Evolutionary conservation across 1,140 invertebrate genomes (phyloP).

Genomic region (Dendroctonus ponderosae): DNA sequence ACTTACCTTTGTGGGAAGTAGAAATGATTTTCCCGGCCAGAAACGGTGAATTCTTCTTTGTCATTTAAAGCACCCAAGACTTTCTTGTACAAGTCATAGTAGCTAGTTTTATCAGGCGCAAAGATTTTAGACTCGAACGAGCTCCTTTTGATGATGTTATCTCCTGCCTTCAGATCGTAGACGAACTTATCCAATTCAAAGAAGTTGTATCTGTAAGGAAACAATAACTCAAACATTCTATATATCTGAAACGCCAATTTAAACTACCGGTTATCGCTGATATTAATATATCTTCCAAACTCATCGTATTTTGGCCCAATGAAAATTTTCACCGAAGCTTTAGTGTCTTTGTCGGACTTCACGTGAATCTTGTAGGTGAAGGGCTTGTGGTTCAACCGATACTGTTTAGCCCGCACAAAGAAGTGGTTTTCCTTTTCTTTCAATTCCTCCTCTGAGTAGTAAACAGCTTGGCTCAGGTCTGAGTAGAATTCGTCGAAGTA

Average conservation of each 20-base stretch:
- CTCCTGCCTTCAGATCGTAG: constrained; percentile 60
- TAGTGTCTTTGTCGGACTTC: constrained; percentile 56
- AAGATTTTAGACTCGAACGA: constrained; percentile 64
- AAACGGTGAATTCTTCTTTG: constrained; percentile 53
- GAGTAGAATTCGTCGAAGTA: constrained; percentile 70
- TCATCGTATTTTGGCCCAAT: constrained; percentile 68
- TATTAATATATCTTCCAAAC: constrained; percentile 53
- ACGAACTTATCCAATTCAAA: constrained; percentile 52
- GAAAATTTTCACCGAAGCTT: constrained; percentile 64
- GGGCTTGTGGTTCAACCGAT: constrained; percentile 60
- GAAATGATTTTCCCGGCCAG: constrained; percentile 55
- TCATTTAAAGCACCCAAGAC: constrained; percentile 57
- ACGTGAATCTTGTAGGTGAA: constrained; percentile 64
- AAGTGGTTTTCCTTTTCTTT: constrained; percentile 40
- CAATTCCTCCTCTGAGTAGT: constrained; percentile 44
- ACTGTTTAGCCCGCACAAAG: constrained; percentile 51
- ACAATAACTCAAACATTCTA: background rate
- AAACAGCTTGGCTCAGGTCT: constrained; percentile 65
- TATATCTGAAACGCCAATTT: constrained; percentile 40
- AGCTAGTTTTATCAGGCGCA: constrained; percentile 62
- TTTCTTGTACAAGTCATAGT: constrained; percentile 58
- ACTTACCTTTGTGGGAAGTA: constrained; percentile 36
- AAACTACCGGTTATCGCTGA: constrained; percentile 52
- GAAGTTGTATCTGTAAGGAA: constrained; percentile 52
- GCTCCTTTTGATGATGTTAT: constrained; percentile 65